phyloP scores from a whole-genome alignment of 2,113 vertebrate genomes.

The Ifrita kowaldi region DNA sequence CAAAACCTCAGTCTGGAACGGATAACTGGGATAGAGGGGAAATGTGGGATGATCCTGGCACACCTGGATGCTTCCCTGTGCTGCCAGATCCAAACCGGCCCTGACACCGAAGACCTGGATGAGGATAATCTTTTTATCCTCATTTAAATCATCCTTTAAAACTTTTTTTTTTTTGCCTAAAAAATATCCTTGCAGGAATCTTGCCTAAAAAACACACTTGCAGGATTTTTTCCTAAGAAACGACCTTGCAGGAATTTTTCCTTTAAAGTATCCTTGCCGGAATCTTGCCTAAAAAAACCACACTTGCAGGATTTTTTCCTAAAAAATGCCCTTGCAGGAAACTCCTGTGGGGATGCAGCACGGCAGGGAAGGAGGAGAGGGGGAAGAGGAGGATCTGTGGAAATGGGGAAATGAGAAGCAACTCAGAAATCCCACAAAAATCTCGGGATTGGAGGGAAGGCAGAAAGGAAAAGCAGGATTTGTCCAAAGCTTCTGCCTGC shows the following conservation, averaged over 20 bases:
- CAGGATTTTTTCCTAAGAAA: not conserved
- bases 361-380: not conserved
- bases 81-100: not conserved
- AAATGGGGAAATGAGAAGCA: not conserved
- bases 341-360: not conserved
- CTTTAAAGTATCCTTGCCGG: not conserved
- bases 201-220: not conserved
- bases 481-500: not conserved
- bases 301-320: not conserved
- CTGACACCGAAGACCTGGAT: not conserved
- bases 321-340: not conserved
- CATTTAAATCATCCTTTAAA: too few species aligned
- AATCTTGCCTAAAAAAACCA: not conserved
- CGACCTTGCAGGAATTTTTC: not conserved
- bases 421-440: not conserved
- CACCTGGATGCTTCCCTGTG: rapidly evolving
- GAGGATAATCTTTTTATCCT: not conserved
- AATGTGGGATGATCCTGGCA: not conserved
- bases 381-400: not conserved
- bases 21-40: rapidly evolving
- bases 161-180: not conserved
- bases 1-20: not conserved
- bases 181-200: not conserved
- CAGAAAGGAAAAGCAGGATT: not conserved
- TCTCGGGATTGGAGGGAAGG: not conserved